Evolutionary conservation across 2,113 vertebrate species (phyloP), one percentile per base, ranked within the genome.

Genomic region (Chlorodrepanis virens): DNA sequence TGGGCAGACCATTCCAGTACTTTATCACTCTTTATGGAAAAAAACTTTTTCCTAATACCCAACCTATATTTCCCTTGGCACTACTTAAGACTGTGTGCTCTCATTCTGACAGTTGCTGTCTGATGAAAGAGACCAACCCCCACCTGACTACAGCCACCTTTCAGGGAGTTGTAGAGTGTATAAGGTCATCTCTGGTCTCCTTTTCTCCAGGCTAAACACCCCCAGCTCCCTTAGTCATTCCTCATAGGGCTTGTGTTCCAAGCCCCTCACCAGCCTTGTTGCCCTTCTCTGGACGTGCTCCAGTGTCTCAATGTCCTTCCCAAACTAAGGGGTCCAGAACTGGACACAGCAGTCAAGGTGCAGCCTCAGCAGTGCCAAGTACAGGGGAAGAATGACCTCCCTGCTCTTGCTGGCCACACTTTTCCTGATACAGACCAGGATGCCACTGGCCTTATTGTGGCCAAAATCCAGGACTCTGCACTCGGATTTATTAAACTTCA

Each of bases 341-440:
- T 56, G 54, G 33, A n/a, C 13, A 14, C 5, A 14, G 54, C 33
- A 57, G 33, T 57, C 33, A 14, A 2, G 11, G 33, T 75, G 54
- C 2, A 6, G 1, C 42, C 25, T 59, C 33, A 45, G 6, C 40
- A 35, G 33, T 23, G 11, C 19, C 6, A 0, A 13, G 33, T 7
- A 29, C 33, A 10, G 14, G 53, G 31, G 5, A 9, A 74, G 10
- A 35, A 35, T 74, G 19, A 28, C 8, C 29, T 56, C 23, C 23
- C 40, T 74, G 71, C 7, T 35, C 40, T 40, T 74, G 71, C 33
- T 57, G 40, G 33, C 33, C 71, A 57, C 71, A 35, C 33, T 2
- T 1, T 35, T 57, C 71, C 71, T 57, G 31, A 45, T 10, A 2
- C 33, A 45, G 19, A 14, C 24, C 40, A 57, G 40, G 19, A 5